phyloP scores from a whole-genome alignment of 2,113 vertebrate species.

The Vireo altiloquus region DNA sequence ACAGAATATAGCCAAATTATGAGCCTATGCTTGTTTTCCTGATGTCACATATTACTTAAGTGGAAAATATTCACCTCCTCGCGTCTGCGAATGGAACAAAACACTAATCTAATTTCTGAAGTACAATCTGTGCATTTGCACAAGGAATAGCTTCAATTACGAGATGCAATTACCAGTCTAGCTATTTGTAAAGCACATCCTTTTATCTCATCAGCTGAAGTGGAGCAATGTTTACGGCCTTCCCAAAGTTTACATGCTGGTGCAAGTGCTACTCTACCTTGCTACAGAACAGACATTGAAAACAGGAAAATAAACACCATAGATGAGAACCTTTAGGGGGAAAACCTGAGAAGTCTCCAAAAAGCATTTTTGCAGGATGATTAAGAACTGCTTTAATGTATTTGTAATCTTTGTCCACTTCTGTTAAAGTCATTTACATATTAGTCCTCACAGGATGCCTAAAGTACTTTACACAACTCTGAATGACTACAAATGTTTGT shows the following conservation, averaged over 20 bases:
- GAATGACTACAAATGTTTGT: neutral
- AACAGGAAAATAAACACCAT: neutral
- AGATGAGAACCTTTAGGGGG: neutral
- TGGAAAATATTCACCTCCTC: neutral
- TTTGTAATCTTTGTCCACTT: neutral
- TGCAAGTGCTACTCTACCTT: neutral
- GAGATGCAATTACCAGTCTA: neutral
- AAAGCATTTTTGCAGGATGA: neutral
- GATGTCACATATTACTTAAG: neutral
- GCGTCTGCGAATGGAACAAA: neutral
- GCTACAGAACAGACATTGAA: neutral
- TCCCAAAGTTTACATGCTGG: neutral
- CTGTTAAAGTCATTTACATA: neutral
- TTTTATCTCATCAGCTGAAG: slow-evolving; percentile 6
- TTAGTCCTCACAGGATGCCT: neutral
- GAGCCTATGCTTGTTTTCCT: neutral
- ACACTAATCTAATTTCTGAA: neutral
- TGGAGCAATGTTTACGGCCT: neutral
- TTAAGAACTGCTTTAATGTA: neutral
- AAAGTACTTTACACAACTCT: neutral
- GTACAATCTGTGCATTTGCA: neutral
- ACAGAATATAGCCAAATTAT: neutral
- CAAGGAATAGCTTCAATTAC: neutral
- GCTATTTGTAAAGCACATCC: neutral
- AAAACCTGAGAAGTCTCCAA: neutral